Conservation (phyloP, 2,797 vertebrate species). For the Pipistrellus pipistrellus region DNA sequence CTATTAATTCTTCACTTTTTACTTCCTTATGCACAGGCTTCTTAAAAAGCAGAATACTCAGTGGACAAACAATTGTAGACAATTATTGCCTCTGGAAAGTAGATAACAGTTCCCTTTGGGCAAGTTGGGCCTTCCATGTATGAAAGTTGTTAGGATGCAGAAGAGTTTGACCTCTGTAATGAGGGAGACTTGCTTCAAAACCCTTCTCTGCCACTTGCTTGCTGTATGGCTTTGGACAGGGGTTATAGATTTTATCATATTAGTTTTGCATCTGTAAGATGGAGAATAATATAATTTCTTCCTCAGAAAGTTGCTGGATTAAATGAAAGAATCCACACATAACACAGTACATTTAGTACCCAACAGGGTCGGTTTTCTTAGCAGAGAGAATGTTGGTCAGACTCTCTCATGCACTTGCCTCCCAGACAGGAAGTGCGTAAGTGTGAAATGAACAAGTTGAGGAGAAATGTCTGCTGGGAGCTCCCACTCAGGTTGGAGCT, state of each 20-base stretch:
- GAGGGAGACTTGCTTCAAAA: neutral
- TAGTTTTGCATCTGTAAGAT: neutral
- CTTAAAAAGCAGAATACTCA: neutral
- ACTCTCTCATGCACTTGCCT: too few species aligned
- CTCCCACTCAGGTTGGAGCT: neutral
- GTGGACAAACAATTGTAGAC: neutral
- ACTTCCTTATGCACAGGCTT: neutral
- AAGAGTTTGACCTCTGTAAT: neutral
- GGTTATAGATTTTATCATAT: neutral
- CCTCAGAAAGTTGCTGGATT: neutral
- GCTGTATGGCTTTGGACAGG: neutral
- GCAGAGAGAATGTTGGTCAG: neutral
- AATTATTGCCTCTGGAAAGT: neutral
- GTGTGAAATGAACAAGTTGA: neutral
- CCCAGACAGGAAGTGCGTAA: neutral
- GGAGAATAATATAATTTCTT: neutral
- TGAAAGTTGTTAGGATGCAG: neutral
- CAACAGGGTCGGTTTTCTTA: neutral
- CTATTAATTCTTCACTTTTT: neutral
- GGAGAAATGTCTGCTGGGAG: neutral
- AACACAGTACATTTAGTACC: neutral
- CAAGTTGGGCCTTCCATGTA: neutral
- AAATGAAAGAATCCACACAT: neutral
- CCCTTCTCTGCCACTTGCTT: neutral
- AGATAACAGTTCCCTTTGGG: neutral